Conservation (phyloP, 2,888 invertebrate genomes). For the Phrixothrix hirtus region DNA sequence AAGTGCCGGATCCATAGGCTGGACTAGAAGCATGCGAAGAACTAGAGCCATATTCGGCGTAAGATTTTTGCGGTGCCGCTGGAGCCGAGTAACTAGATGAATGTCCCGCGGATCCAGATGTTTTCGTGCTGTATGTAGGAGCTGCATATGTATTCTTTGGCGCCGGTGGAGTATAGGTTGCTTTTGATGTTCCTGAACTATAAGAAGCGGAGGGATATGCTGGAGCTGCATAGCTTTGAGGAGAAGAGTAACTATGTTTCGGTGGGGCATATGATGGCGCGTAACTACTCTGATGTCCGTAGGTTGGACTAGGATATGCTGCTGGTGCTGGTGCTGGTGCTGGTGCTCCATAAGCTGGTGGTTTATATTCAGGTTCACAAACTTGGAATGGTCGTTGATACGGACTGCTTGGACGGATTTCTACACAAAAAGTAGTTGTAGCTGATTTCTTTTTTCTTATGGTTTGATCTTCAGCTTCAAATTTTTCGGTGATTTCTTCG, state of each 20-base stretch:
- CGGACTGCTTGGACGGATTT: conserved; percentile 53
- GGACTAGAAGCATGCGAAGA: too few relatives aligned
- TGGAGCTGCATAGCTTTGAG: conserved; percentile 12
- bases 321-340: conserved; percentile 18
- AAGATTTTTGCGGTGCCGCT: conserved; percentile 4
- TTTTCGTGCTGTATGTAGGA: background rate
- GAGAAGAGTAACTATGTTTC: conserved; percentile 3
- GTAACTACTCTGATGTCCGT: too few relatives aligned
- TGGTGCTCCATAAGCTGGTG: conserved; percentile 19
- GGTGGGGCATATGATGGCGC: conserved; percentile 9
- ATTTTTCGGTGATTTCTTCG: conserved; percentile 6
- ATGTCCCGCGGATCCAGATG: background rate
- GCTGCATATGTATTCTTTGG: conserved; percentile 3
- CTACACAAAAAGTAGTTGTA: conserved; percentile 57
- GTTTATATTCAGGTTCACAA: conserved; percentile 44
- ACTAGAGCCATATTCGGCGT: too few relatives aligned
- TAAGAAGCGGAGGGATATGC: conserved; percentile 17
- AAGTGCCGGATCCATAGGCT: conserved; percentile 14
- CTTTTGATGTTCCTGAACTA: conserved; percentile 19
- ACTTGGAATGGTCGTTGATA: conserved; percentile 53
- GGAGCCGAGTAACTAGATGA: conserved; percentile 7
- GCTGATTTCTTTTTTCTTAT: conserved; percentile 51
- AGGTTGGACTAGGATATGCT: too few relatives aligned
- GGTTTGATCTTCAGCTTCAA: conserved; percentile 25
- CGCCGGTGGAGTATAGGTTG: conserved; percentile 24